Evolutionary conservation across 2,113 vertebrate genomes (phyloP).

Genomic region (Sinocyclocheilus anophthalmus): DNA sequence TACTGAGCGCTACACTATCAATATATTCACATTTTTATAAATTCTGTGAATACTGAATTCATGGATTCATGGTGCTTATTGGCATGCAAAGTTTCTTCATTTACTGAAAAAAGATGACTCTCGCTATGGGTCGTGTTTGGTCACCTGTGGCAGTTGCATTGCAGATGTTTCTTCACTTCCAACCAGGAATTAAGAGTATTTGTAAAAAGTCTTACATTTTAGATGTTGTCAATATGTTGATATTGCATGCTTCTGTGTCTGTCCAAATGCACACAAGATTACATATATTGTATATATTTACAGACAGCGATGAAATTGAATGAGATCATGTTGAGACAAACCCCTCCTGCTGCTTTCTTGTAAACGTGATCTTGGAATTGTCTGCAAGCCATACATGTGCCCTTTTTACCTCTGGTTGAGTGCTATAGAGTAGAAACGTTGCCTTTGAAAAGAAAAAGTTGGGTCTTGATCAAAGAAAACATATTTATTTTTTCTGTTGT

Average conservation of each 20-base stretch:
- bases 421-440: constrained; percentile 7
- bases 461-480: constrained; percentile 52
- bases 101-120: not conserved
- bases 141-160: too few species aligned
- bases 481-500: constrained; percentile 35
- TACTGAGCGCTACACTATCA: too few species aligned
- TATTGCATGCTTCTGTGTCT: not conserved
- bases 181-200: not conserved
- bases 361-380: constrained; percentile 23
- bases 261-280: not conserved
- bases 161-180: not conserved
- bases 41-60: too few species aligned
- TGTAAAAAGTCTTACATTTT: too few species aligned
- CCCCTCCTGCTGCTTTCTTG: constrained; percentile 31
- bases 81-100: not conserved
- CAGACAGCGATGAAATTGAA: not conserved
- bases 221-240: not conserved
- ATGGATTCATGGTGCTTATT: too few species aligned
- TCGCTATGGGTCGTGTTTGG: not conserved
- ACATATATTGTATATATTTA: not conserved
- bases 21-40: too few species aligned
- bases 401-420: constrained; percentile 38
- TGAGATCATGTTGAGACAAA: not conserved
- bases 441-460: constrained; percentile 46
- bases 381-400: constrained; percentile 34